Evolutionary conservation across 2,113 vertebrate species (phyloP), one percentile per base, ranked within the genome.

Genomic region (Tetrao urogallus): DNA sequence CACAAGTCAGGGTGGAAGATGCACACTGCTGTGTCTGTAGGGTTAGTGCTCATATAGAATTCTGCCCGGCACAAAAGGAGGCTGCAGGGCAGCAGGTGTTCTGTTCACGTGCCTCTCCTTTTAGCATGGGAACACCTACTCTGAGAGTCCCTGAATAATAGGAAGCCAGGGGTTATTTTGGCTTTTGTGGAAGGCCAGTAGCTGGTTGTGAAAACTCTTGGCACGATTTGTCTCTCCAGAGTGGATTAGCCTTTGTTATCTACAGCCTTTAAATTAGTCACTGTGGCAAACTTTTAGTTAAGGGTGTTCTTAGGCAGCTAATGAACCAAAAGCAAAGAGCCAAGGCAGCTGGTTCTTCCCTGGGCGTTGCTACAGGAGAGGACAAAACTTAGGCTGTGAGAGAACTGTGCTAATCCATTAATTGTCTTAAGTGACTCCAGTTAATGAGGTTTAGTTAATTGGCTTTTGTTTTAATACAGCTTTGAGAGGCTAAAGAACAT

Each of bases 391-490:
- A 67, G 50, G 34, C 69, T n/a, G 32, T 92, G 72, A 88, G 42
- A 78, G 72, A 81, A 56, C 65, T 34, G 25, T 88, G 76, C 82
- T 92, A 73, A 86, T 81, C 65, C 75, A 77, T 92, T 97, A 96
- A 92, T 79, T 95, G 89, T 74, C 74, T 83, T 95, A 94, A 94
- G 64, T 82, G 30, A 90, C 86, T 94, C 57, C 17, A 95, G 89
- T 93, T 97, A 97, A 97, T 93, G 86, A 96, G 61, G 52, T 77
- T 95, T 88, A 94, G 94, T 97, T 97, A 96, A 96, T 96, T 96
- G 94, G 90, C 88, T 98, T 97, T 95, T 95, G 89, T 94, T 97
- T 87, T 95, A 97, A 93, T 97, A 92, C 95, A 88, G 92, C 96
- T 95, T 97, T 96, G 94, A 93, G 93, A 96, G 87, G 94, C 94